Base-by-base conservation (phyloP, 2,888 invertebrate species). In the Pogonocherus hispidulus region DNA sequence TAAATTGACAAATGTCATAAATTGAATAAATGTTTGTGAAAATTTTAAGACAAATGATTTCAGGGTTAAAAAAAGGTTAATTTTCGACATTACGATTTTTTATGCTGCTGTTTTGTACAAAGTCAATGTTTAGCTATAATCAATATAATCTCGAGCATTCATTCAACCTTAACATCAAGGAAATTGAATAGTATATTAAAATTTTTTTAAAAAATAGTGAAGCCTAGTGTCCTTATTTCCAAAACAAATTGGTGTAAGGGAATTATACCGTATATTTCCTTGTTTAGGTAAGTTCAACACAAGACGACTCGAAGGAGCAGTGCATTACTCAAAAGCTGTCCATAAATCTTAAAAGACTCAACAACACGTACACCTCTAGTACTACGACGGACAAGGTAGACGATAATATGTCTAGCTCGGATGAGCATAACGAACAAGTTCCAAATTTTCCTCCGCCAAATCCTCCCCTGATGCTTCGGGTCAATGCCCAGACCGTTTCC, bases 311-410 rank as follows among this genome's bases (percentile, higher is more conserved):
- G 2, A 92, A 92, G 86, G 91, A 91, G 78, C 89, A 90, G 80
- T 91, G 91, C 84, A 87, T 92, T 67, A 91, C 91, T 71, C 92
- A 93, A 76, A 93, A 93, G 82, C 84, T 94, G 64, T 93, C 93
- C 49, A 93, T 94, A 79, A 93, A 91, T 80, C 86, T 94, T 78
- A 91, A 91, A 82, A 89, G 93, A 78, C 85, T 93, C 76, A 92
- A 91, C 82, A 91, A 91, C 83, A 91, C 91, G 3, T 91, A 90
- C 82, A 90, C 91, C 66, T 73, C 77, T 4, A 71, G 66, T 66
- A 56, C 66, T 84, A 84, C 65, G 84, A 86, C 86, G 77, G 87
- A 87, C 65, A 74, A 72, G 52, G 46, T 64, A 11, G 78, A 80
- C 56, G 79, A 80, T 14, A 72, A 75, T 54, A 76, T 79, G 11